These are phyloP conservation scores for Drosophila incognita DNA, from an alignment of 2,888 invertebrate genomes.

Conservation along the genomic window DNA sequence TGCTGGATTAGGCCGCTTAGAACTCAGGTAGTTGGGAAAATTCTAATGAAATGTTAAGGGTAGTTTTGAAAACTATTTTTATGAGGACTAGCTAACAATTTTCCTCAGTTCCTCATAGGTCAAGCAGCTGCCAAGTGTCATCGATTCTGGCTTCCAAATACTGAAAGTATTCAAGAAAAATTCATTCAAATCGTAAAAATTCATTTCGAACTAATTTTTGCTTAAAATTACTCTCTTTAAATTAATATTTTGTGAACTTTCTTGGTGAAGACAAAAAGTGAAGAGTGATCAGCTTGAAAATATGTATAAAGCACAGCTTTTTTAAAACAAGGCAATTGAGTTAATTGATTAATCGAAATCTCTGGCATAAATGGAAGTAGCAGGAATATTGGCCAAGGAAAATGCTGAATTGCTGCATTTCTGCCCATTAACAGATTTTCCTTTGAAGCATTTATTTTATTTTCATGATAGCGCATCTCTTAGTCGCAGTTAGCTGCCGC, in stretches of 20 bases:
- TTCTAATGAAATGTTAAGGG: background rate
- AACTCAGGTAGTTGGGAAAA: conserved; percentile 7
- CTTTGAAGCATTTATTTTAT: too few species aligned
- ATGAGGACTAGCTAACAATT: conserved; percentile 27
- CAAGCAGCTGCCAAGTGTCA: conserved; percentile 19
- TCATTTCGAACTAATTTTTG: too few species aligned
- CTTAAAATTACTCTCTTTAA: background rate
- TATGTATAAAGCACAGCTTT: background rate
- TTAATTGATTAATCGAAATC: background rate
- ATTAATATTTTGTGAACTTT: background rate
- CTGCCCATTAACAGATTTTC: background rate
- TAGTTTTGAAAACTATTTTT: conserved; percentile 26
- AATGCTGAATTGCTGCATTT: background rate
- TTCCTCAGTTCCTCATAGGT: conserved; percentile 17
- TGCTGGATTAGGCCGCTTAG: conserved; percentile 1
- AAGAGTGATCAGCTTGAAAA: background rate
- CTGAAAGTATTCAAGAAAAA: background rate
- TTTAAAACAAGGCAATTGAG: background rate
- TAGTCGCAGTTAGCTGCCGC: background rate
- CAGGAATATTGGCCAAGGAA: too few species aligned
- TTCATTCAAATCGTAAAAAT: too few species aligned
- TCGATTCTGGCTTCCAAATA: background rate
- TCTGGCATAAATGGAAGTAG: background rate
- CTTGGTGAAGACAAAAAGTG: background rate
- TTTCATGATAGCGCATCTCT: conserved; percentile 19